A percentile compares a stretch with the other conserved stretches of the same genome.
Evolutionary conservation across 2,113 vertebrate genomes (phyloP).

Genomic region (Baryphthengus martii): DNA sequence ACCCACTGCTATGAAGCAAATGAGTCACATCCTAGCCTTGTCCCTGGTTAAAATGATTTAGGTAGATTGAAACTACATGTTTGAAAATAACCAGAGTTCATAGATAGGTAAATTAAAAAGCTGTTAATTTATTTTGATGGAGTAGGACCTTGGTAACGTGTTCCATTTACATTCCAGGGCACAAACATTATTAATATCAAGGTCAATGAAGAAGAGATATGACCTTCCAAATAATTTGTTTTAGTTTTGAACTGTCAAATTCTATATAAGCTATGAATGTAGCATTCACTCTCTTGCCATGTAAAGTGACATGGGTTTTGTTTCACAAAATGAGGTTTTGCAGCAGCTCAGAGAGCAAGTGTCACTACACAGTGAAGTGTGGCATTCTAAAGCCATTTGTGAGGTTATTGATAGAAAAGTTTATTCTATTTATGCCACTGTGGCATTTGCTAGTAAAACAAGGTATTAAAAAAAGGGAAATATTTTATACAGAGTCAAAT

Average conservation of each 20-base stretch:
- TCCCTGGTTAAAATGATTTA: conserved; percentile 60
- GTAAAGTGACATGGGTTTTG: conserved; percentile 48
- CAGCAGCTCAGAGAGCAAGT: conserved; percentile 14
- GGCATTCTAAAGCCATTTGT: conserved; percentile 37
- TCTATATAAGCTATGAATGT: conserved; percentile 27
- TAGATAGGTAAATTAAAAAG: conserved; percentile 61
- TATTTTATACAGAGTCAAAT: background rate
- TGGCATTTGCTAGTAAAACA: conserved; percentile 1
- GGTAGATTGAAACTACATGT: conserved; percentile 59
- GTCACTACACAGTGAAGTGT: background rate
- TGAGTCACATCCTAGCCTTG: conserved; percentile 56
- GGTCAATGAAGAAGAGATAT: conserved; percentile 12
- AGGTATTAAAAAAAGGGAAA: conserved; percentile 1
- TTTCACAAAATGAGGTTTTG: conserved; percentile 57
- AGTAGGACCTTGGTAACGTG: background rate
- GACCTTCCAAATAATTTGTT: conserved; percentile 55
- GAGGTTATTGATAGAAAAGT: conserved; percentile 12
- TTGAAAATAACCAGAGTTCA: conserved; percentile 65
- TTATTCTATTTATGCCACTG: background rate
- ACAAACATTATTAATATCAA: conserved; percentile 55
- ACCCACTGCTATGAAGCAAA: conserved; percentile 49
- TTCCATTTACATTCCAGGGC: conserved; percentile 52
- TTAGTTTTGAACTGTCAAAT: conserved; percentile 56
- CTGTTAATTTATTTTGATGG: conserved; percentile 61
- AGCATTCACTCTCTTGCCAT: conserved; percentile 5